These are phyloP conservation scores for Lutjanus argentimaculatus DNA, from an alignment of 2,797 vertebrate genomes.

Conservation along the genomic window DNA sequence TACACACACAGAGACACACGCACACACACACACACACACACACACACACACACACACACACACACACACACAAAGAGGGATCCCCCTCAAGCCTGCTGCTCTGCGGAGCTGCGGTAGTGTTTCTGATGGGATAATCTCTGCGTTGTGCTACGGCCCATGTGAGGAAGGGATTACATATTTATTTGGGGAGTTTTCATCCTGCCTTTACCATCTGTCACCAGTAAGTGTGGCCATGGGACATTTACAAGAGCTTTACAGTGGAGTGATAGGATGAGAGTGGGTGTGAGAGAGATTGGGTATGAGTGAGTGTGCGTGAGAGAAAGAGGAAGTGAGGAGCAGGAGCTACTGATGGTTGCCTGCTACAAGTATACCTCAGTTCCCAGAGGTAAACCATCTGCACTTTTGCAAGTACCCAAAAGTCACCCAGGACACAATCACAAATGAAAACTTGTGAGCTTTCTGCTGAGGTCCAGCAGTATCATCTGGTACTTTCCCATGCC, in stretches of 20 bases:
- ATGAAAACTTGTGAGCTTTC: conserved; percentile 2
- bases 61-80: conserved; percentile 20
- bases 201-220: conserved; percentile 83
- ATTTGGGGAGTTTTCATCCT: conserved; percentile 82
- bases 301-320: conserved; percentile 8
- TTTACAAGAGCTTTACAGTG: conserved; percentile 54
- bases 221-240: conserved; percentile 49
- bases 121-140: conserved; percentile 78
- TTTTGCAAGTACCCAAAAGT: conserved; percentile 2
- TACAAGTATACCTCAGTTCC: conserved; percentile 1
- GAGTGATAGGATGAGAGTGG: conserved; percentile 21
- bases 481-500: conserved; percentile 23
- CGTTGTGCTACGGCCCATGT: conserved; percentile 74
- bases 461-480: background rate
- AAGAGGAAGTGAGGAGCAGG: conserved; percentile 13
- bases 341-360: background rate
- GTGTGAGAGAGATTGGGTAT: conserved; percentile 11
- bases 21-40: conserved; percentile 13
- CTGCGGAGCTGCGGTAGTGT: conserved; percentile 35
- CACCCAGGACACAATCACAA: background rate
- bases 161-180: conserved; percentile 86
- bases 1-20: background rate
- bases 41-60: conserved; percentile 4
- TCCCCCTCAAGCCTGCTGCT: conserved; percentile 37
- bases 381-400: conserved; percentile 8